Evolutionary conservation across 2,113 vertebrate species (phyloP).

Genomic region (Tor tambroides): DNA sequence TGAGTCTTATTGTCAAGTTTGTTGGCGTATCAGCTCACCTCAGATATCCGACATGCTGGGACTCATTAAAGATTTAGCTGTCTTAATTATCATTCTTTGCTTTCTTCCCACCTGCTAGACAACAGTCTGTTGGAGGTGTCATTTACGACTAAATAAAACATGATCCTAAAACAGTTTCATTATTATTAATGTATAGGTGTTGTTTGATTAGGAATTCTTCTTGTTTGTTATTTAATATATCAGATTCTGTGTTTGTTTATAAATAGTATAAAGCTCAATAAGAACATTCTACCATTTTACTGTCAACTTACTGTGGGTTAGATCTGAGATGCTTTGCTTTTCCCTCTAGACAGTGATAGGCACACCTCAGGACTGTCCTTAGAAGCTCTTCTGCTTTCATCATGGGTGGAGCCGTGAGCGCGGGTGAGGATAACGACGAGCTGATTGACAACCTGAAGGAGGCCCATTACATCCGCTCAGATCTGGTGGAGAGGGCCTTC

Average conservation of each 20-base stretch:
- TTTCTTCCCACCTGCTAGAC: constrained; percentile 6
- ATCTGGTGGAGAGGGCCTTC: constrained; percentile 93
- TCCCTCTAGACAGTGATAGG: constrained; percentile 9
- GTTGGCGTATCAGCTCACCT: constrained; percentile 40
- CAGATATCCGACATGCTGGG: neutral
- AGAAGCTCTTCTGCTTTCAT: constrained; percentile 60
- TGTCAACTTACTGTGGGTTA: neutral
- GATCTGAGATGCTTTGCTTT: neutral
- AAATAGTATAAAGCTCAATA: neutral
- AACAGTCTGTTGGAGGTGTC: neutral
- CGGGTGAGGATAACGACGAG: constrained; percentile 96
- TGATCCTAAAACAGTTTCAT: neutral
- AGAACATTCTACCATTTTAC: neutral
- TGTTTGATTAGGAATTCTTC: neutral
- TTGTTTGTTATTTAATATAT: neutral
- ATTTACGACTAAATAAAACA: neutral
- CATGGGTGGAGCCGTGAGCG: constrained; percentile 97
- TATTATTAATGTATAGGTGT: neutral
- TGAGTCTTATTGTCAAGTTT: neutral
- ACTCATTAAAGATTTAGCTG: neutral
- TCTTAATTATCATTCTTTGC: constrained; percentile 6
- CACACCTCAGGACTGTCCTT: constrained; percentile 14
- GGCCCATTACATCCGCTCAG: constrained; percentile 93
- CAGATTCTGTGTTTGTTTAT: neutral
- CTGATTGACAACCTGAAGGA: constrained; percentile 97